Evolutionary conservation across 2,113 vertebrate species (phyloP), one percentile per base, ranked within the genome.

Genomic region (Ceuthmochares aereus): DNA sequence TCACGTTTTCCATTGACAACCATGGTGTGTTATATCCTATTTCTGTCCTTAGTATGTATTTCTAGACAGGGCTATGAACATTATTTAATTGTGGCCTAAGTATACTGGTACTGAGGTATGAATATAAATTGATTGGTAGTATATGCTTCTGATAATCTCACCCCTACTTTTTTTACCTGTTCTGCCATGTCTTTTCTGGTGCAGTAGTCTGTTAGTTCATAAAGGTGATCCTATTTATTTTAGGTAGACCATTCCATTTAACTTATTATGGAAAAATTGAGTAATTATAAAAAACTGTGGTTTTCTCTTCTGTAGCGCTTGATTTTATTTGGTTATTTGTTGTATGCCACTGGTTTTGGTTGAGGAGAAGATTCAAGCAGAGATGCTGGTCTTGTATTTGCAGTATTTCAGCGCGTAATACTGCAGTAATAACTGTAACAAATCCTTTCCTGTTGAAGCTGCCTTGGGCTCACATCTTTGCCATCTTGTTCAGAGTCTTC

Each of bases 401-500:
- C 40, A 27, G 58, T 82, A 54, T 67, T 89, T 67, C 7, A 20
- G 10, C 81, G 40, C 70, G 20, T 75, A n/a, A n/a, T n/a, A n/a
- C n/a, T n/a, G n/a, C 69, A 90, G 14, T 22, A 43, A 5, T 29
- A 91, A 66, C 37, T 47, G 12, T 40, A 45, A 20, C 21, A 36
- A 52, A 66, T 42, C 49, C 26, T 86, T 77, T 60, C 26, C 63
- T 36, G 6, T 12, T 72, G 76, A 43, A 63, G 34, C 60, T 78
- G 55, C 55, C 55, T 64, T 18, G 14, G 45, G 23, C 68, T 95
- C 54, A 76, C 62, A 64, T 58, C 73, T 93, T 75, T 73, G 40
- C 76, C 16, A 6, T 96, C 88, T 96, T 73, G 66, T 96, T 60
- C 98, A 99, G 99, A 99, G 95, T 98, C 99, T 23, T 98, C 99